These are phyloP conservation scores for Osmoderma eremita DNA, from an alignment of 2,888 invertebrate genomes.

Conservation along the genomic window DNA sequence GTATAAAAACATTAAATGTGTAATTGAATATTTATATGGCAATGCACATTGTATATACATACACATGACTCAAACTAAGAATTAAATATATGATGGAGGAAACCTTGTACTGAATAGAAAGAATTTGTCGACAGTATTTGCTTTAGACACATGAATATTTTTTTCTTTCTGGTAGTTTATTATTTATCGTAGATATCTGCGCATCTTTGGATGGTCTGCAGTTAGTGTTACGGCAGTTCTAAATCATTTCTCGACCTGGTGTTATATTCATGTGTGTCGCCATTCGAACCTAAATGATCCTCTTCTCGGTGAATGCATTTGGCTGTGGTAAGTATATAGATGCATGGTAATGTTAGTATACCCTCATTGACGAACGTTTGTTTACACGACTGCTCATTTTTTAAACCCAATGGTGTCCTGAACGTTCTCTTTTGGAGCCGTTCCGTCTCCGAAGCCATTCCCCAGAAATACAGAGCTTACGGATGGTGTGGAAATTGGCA, in stretches of 20 bases:
- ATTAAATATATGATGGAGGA: no score
- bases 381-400: neutral
- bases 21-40: no score
- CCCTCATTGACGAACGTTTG: neutral
- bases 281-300: neutral
- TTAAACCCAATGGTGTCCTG: neutral
- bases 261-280: slow-evolving; percentile 1
- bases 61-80: no score
- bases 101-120: no score
- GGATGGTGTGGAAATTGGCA: slow-evolving; percentile 2
- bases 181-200: no score
- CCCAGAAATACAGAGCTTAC: slow-evolving; percentile 3
- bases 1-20: no score
- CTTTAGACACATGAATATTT: no score
- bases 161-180: no score
- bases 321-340: neutral
- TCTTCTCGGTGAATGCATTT: neutral
- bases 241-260: neutral
- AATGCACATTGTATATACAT: no score
- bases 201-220: no score
- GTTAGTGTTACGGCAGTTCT: no score
- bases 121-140: no score
- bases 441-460: neutral
- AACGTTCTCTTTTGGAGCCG: neutral
- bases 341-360: neutral